A percentile compares a stretch with the other conserved stretches of the same genome.
Evolutionary conservation across 2,888 invertebrate genomes (phyloP).

Genomic region (Nemapogon koenigi): DNA sequence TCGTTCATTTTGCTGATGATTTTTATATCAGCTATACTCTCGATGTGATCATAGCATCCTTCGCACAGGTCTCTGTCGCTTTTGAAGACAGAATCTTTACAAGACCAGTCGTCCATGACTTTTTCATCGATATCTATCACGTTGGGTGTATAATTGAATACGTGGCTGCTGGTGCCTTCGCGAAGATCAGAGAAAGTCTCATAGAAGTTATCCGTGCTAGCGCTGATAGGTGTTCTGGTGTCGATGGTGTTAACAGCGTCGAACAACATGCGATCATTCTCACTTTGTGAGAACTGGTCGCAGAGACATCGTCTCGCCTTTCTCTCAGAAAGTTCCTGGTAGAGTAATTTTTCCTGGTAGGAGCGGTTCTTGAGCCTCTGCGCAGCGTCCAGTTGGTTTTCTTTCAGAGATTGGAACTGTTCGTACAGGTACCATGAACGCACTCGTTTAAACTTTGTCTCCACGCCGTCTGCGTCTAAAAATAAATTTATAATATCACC

Average conservation of each 20-base stretch:
- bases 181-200: constrained; percentile 34
- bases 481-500: too few species aligned
- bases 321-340: constrained; percentile 38
- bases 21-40: too few species aligned
- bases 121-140: neutral
- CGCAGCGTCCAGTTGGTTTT: constrained; percentile 39
- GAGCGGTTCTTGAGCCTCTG: constrained; percentile 35
- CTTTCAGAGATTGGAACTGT: constrained; percentile 47
- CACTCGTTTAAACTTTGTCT: constrained; percentile 39
- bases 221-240: neutral
- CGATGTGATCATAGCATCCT: too few species aligned
- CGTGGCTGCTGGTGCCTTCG: constrained; percentile 21
- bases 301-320: constrained; percentile 34
- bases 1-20: too few species aligned
- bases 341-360: constrained; percentile 37
- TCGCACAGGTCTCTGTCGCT: too few species aligned
- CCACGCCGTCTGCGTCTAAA: constrained; percentile 32
- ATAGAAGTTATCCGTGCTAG: constrained; percentile 17
- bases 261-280: too few species aligned
- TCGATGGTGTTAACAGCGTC: constrained; percentile 2
- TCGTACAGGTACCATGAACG: constrained; percentile 55
- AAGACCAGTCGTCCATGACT: neutral
- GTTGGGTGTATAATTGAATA: neutral
- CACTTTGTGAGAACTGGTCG: constrained; percentile 21
- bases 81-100: neutral